Conservation (phyloP, 1,140 invertebrate genomes). For the Centruroides vittatus region DNA sequence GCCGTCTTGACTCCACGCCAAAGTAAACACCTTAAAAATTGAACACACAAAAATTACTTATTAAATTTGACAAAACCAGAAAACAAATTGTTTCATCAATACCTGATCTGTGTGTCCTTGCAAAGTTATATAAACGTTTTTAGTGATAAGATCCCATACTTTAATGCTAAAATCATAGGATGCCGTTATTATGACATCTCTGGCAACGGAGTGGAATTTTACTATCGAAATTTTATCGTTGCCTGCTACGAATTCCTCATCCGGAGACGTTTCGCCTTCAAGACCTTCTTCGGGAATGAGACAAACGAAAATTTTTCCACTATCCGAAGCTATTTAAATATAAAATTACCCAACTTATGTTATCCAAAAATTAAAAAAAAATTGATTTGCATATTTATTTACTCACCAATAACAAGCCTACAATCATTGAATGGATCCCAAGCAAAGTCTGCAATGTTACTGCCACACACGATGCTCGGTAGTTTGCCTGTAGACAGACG, state of each 20-base stretch:
- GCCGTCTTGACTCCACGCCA: conserved; percentile 83
- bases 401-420: conserved; percentile 56
- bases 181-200: conserved; percentile 65
- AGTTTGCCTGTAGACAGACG: conserved; percentile 45
- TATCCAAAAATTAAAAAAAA: not conserved
- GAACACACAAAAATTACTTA: not conserved
- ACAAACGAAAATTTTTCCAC: conserved; percentile 79
- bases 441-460: conserved; percentile 76
- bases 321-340: conserved; percentile 53
- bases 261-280: conserved; percentile 50
- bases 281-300: conserved; percentile 51
- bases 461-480: conserved; percentile 71
- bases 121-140: conserved; percentile 27
- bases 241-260: conserved; percentile 46
- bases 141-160: conserved; percentile 49
- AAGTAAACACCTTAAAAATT: conserved; percentile 55
- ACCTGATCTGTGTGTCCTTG: conserved; percentile 56
- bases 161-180: conserved; percentile 81
- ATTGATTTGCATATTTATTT: not conserved
- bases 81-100: not conserved
- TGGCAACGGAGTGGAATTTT: conserved; percentile 75
- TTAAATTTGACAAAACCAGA: not conserved
- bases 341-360: not conserved
- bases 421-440: conserved; percentile 82
- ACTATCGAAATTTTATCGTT: conserved; percentile 82